Evolutionary conservation across 2,888 invertebrate genomes (phyloP), one percentile per base, ranked within the genome.

Genomic region (Caenorhabditis panamensis): DNA sequence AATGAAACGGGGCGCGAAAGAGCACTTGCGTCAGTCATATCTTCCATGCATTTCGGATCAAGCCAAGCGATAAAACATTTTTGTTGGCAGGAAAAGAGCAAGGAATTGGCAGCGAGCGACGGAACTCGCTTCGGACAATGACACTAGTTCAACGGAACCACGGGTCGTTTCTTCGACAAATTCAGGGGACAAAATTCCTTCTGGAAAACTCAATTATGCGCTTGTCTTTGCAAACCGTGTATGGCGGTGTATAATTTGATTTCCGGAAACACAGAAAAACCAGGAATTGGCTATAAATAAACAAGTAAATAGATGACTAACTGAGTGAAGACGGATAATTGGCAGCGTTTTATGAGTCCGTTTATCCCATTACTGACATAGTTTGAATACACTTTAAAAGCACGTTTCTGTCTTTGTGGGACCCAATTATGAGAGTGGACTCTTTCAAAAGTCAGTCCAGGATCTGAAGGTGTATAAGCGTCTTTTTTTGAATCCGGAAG

Each of bases 41-140:
- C 54, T 58, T 53, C 18, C 54, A 68, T 68, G 68, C 68, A 68
- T 68, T 68, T 68, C 28, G 68, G 31, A 56, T 36, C 20, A 18
- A 20, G 9, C 28, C 56, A 31, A 54, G 22, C 54, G 54, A 56
- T 56, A 56, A 56, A 56, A 56, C 56, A 31, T 36, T 56, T 56
- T 20, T 20, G 28, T 24, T 24, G 28, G n/a, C 31, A 11, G 18
- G 56, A 28, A 28, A 56, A 36, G 56, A 56, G 28, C 28, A 56
- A 53, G 53, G 13, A 53, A 53, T 53, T 53, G 53, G 24, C 31
- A 31, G 31, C 9, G 31, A 31, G 53, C 13, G 44, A 41, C 22
- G 47, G 47, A 47, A 47, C 47, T 18, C 47, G 9, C 47, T 13
- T 2, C 22, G 37, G 53, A 53, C 22, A 56, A 31, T 31, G 54